Base-by-base conservation (phyloP, 1,140 invertebrate species). In the Diorhabda carinulata region DNA sequence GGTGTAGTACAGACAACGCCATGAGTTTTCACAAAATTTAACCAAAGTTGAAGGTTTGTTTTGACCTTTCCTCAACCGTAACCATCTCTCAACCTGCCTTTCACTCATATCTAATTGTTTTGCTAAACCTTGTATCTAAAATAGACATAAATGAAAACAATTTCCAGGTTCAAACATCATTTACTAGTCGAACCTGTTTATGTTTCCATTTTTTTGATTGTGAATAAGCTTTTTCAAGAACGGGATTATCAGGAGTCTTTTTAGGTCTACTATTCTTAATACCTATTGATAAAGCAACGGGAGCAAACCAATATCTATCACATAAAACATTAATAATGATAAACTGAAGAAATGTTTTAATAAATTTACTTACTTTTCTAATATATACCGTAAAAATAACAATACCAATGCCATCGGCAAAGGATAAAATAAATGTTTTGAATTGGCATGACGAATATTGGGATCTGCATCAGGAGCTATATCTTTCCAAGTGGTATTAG, bases 21-120 rank as follows among this genome's bases (percentile, higher is more conserved):
- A 98, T 81, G 89, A 87, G 79, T 91, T 94, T 83, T 97, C 95
- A 78, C 91, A 93, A 81, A 97, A 97, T 80, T 97, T 97, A n/a
- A 90, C 88, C 56, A 97, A 83, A 5, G 91, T 94, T 7, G 92
- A 93, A 1, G 94, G 94, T 78, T 90, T 94, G 76, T 95, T 93
- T 81, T 93, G 90, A 60, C 88, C 87, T 67, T 89, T 85, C 57
- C 95, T 85, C 41, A 92, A 84, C 65, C 95, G 86, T 80, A 96
- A 87, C 96, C 96, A 98, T 66, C 94, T 84, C 81, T 97, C 93
- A 64, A 98, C 91, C 67, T 81, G 79, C 64, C 95, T 86, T 79
- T 94, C 92, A n/a, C 86, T 86, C 87, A 92, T 89, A 81, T 96
- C 93, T 66, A 94, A 81, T 82, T 95, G 92, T 81, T 97, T 97